Evolutionary conservation across 2,888 invertebrate genomes (phyloP).

Genomic region (Linnaemya tessellans): DNA sequence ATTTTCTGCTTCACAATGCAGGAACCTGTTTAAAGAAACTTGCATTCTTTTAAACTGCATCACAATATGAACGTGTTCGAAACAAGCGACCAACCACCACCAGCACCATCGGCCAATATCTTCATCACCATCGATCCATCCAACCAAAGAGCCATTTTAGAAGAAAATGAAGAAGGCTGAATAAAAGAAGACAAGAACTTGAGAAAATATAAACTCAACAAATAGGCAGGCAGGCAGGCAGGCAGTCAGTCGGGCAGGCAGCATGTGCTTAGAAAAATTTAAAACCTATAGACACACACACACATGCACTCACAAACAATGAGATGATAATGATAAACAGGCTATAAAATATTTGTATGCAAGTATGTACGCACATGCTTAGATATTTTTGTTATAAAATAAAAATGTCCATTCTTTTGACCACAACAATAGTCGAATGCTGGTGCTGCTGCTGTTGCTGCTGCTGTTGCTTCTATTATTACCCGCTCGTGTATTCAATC

Average conservation of each 20-base stretch:
- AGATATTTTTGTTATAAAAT: background rate
- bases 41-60: constrained; percentile 70
- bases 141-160: constrained; percentile 58
- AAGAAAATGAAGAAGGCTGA: background rate
- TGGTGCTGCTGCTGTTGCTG: constrained; percentile 6
- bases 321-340: constrained; percentile 51
- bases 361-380: background rate
- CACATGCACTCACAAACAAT: background rate
- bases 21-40: constrained; percentile 69
- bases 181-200: constrained; percentile 31
- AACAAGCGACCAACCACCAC: constrained; percentile 30
- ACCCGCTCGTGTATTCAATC: background rate
- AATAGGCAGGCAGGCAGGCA: background rate
- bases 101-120: constrained; percentile 19
- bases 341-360: background rate
- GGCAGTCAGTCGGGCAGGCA: background rate
- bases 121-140: constrained; percentile 55
- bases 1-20: constrained; percentile 66
- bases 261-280: constrained; percentile 59
- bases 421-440: constrained; percentile 33
- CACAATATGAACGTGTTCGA: constrained; percentile 60
- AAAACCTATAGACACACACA: constrained; percentile 23
- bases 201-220: constrained; percentile 39
- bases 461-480: constrained; percentile 1
- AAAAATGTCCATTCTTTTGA: constrained; percentile 20